These are phyloP conservation scores for Mythimna vitellina DNA, from an alignment of 2,888 invertebrate genomes.

Conservation along the genomic window DNA sequence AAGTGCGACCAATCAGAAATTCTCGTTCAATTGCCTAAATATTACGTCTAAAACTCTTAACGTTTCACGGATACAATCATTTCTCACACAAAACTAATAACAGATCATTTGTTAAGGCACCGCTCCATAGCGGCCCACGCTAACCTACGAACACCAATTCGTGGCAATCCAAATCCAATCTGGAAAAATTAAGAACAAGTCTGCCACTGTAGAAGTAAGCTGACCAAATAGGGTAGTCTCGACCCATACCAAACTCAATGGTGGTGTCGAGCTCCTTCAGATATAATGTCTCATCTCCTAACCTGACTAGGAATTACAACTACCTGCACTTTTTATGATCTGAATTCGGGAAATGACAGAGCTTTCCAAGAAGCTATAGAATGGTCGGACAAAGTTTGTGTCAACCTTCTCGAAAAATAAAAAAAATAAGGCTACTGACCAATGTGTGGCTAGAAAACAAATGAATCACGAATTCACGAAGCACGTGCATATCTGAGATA, in stretches of 20 bases:
- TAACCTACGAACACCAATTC: not conserved
- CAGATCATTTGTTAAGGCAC: constrained; percentile 21
- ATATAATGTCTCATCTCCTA: not conserved
- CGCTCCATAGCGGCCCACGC: not conserved
- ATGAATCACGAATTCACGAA: not conserved
- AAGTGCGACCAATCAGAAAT: constrained; percentile 37
- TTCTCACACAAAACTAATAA: constrained; percentile 49
- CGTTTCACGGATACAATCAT: constrained; percentile 31
- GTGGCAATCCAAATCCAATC: not conserved
- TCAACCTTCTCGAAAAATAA: too few species aligned
- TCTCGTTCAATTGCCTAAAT: constrained; percentile 23
- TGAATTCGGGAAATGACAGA: not conserved
- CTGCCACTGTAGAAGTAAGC: not conserved
- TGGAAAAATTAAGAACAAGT: not conserved
- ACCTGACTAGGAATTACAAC: not conserved
- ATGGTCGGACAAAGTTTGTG: not conserved
- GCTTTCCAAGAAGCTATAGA: not conserved
- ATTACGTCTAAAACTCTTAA: constrained; percentile 35
- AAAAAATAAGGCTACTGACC: not conserved
- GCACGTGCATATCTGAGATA: not conserved
- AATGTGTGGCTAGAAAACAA: not conserved
- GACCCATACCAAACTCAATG: not conserved
- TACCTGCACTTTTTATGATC: not conserved
- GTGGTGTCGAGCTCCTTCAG: not conserved
- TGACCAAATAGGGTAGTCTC: not conserved